Evolutionary conservation across 1,140 invertebrate species (phyloP).

Genomic region (Asbolus verrucosus): DNA sequence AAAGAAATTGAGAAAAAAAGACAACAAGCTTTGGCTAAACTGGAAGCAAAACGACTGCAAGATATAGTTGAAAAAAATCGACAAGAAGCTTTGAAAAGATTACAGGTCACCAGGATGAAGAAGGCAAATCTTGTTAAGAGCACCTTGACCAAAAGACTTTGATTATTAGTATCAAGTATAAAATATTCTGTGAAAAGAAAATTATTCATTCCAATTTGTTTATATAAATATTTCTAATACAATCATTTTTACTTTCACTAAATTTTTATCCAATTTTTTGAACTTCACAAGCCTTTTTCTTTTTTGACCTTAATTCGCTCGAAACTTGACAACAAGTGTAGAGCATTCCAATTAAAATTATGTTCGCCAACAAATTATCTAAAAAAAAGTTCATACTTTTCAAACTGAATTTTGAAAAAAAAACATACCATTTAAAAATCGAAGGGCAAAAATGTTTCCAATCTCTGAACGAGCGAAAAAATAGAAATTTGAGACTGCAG

Average conservation of each 20-base stretch:
- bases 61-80: conserved; percentile 60
- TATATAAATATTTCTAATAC: too few species aligned
- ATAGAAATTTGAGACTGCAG: conserved; percentile 87
- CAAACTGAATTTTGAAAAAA: too few species aligned
- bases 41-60: conserved; percentile 59
- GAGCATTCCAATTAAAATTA: conserved; percentile 52
- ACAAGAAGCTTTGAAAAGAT: conserved; percentile 58
- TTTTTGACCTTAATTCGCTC: conserved; percentile 50
- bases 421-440: conserved; percentile 60
- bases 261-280: not conserved
- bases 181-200: not conserved
- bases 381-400: conserved; percentile 48
- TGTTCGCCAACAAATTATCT: conserved; percentile 49
- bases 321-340: conserved; percentile 60
- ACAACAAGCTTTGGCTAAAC: conserved; percentile 59
- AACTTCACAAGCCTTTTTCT: conserved; percentile 7
- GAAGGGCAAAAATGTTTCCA: conserved; percentile 73
- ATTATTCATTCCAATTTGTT: too few species aligned
- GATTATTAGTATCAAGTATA: not conserved
- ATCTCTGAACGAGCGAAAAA: conserved; percentile 83
- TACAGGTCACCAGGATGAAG: conserved; percentile 53
- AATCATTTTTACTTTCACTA: too few species aligned
- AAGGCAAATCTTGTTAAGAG: conserved; percentile 46
- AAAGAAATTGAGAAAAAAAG: conserved; percentile 63
- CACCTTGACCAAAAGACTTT: conserved; percentile 48